These are phyloP conservation scores for Tenualosa ilisha DNA, from an alignment of 2,797 vertebrate genomes.

Conservation along the genomic window DNA sequence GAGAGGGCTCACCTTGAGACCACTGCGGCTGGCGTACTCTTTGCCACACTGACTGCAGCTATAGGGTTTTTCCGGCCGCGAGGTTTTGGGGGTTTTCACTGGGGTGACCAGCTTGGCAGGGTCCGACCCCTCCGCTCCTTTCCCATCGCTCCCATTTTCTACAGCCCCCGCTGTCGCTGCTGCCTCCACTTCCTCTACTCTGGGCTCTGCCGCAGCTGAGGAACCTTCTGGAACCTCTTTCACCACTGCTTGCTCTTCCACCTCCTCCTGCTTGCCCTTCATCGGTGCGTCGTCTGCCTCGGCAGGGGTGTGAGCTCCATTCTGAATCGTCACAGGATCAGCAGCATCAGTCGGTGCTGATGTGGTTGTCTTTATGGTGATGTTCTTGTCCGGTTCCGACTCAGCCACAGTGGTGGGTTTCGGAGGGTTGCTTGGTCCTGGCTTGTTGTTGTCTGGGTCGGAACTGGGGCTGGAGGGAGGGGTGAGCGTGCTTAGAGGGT, in stretches of 20 bases:
- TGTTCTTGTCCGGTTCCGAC: slow-evolving; percentile 36
- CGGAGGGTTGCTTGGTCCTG: slow-evolving; percentile 41
- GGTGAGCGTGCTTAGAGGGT: slow-evolving; percentile 57
- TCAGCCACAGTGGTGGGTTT: slow-evolving; percentile 40
- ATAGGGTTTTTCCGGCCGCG: slow-evolving; percentile 79
- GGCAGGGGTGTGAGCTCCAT: slow-evolving; percentile 26
- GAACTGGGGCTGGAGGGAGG: slow-evolving; percentile 63
- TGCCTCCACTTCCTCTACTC: slow-evolving; percentile 51
- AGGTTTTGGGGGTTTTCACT: slow-evolving; percentile 45
- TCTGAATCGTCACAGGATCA: not conserved
- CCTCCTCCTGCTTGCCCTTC: slow-evolving; percentile 44
- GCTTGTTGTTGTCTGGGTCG: slow-evolving; percentile 41
- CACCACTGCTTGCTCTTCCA: not conserved
- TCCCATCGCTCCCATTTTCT: slow-evolving; percentile 28
- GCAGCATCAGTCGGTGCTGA: not conserved
- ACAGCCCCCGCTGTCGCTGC: slow-evolving; percentile 47
- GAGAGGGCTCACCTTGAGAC: slow-evolving; percentile 73
- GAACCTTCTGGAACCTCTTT: slow-evolving; percentile 35
- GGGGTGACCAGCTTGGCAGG: slow-evolving; percentile 38
- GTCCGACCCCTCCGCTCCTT: slow-evolving; percentile 53
- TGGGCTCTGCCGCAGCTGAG: slow-evolving; percentile 42
- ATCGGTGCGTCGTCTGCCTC: slow-evolving; percentile 10
- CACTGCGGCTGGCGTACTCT: slow-evolving; percentile 81
- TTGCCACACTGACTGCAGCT: slow-evolving; percentile 81
- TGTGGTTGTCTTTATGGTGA: not conserved